phyloP scores from a whole-genome alignment of 1,140 invertebrate species.

The Drosophila tsacasi region DNA sequence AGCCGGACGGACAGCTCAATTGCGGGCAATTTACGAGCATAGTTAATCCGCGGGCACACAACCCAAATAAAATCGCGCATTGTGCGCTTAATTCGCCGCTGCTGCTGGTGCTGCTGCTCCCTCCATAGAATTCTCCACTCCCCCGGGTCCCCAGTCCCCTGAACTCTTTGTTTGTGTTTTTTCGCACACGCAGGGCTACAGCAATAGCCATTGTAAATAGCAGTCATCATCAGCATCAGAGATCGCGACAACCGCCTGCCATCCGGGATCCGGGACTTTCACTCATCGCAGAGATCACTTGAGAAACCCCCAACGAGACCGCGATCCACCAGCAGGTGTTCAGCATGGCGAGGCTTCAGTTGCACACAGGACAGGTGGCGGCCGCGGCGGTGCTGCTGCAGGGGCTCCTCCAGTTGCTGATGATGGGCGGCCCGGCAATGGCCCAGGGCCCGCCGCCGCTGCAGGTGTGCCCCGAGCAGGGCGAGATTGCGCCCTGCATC shows the following conservation, averaged over 20 bases:
- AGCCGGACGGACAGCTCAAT: slow-evolving; percentile 64
- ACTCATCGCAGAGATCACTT: slow-evolving; percentile 10
- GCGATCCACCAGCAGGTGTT: slow-evolving; percentile 35
- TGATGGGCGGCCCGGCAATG: slow-evolving; percentile 25
- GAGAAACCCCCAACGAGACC: slow-evolving; percentile 1
- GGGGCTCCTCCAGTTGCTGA: slow-evolving; percentile 22
- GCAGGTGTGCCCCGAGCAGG: slow-evolving; percentile 90
- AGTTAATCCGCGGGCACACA: slow-evolving; percentile 66
- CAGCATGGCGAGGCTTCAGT: slow-evolving; percentile 28
- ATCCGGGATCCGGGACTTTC: slow-evolving; percentile 12
- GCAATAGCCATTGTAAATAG: slow-evolving; percentile 73
- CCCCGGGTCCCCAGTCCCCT: slow-evolving; percentile 5
- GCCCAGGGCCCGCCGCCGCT: slow-evolving; percentile 68
- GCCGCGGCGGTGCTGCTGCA: slow-evolving; percentile 22
- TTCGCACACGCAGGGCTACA: slow-evolving; percentile 59
- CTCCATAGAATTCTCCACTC: slow-evolving; percentile 12
- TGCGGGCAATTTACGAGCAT: slow-evolving; percentile 70
- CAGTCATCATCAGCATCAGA: slow-evolving; percentile 41
- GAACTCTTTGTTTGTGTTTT: slow-evolving; percentile 12
- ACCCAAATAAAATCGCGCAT: slow-evolving; percentile 68
- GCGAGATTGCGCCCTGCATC: slow-evolving; percentile 91
- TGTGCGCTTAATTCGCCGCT: slow-evolving; percentile 70
- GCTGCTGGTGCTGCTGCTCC: slow-evolving; percentile 26
- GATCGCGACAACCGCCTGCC: slow-evolving; percentile 19
- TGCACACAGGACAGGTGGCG: slow-evolving; percentile 18